Conservation (phyloP, 35 echinoderm and acorn worm species). For the Lytechinus variegatus region DNA sequence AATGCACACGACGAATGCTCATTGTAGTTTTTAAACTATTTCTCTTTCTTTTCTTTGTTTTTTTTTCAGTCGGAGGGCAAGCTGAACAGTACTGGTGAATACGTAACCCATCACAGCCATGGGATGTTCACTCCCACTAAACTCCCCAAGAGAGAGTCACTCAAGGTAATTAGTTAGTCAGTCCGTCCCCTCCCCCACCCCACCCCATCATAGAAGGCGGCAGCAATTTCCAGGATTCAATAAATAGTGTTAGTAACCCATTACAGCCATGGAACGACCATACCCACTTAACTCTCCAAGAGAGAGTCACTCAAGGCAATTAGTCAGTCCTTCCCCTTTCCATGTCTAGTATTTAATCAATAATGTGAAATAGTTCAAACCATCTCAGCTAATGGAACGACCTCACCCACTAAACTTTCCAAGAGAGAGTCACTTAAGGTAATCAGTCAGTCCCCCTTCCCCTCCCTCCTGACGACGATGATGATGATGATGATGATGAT, state of each 20-base stretch:
- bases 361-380: neutral
- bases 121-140: constrained; percentile 54
- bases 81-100: constrained; percentile 61
- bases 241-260: neutral
- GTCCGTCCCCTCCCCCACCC: too few species aligned
- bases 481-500: too few species aligned
- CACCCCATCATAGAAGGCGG: too few species aligned
- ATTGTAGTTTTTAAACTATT: too few species aligned
- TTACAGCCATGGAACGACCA: constrained; percentile 34
- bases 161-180: constrained; percentile 51
- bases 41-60: constrained; percentile 24
- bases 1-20: too few species aligned
- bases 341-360: neutral
- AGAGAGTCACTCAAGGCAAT: constrained; percentile 69
- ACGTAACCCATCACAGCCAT: constrained; percentile 34
- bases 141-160: constrained; percentile 71
- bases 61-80: constrained; percentile 68
- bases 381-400: constrained; percentile 18
- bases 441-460: neutral
- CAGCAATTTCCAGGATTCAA: too few species aligned
- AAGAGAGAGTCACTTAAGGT: constrained; percentile 78
- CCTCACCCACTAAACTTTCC: constrained; percentile 64
- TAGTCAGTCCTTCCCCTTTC: neutral
- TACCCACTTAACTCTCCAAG: constrained; percentile 69
- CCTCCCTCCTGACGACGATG: too few species aligned